Percentiles rank a stretch among this genome's conserved stretches.
Evolutionary conservation across 2,113 vertebrate genomes (phyloP).

Genomic region (Sceloporus undulatus): DNA sequence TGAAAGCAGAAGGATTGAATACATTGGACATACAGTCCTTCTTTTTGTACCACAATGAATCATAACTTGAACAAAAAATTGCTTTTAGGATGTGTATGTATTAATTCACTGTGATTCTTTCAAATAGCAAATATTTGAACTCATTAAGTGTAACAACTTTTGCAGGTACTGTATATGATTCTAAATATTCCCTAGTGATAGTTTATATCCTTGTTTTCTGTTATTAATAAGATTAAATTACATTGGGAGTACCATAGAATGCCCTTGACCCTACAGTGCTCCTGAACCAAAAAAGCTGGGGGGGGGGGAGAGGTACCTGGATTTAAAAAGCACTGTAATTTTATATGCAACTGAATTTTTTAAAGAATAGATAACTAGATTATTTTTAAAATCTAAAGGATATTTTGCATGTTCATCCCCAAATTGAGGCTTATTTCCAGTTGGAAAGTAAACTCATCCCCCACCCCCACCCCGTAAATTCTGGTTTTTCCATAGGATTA

Average conservation of each 20-base stretch:
- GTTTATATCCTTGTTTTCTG: conserved; percentile 60
- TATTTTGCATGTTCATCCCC: conserved; percentile 9
- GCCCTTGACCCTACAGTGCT: conserved; percentile 27
- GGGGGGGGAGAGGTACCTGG: conserved; percentile 12
- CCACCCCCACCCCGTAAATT: neutral
- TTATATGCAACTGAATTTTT: conserved; percentile 53
- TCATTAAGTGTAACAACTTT: conserved; percentile 45
- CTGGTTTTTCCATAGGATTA: conserved; percentile 4
- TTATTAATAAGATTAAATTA: conserved; percentile 56
- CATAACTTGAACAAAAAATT: conserved; percentile 58
- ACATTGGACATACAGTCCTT: neutral
- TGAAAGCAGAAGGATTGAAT: conserved; percentile 56
- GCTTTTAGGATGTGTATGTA: conserved; percentile 23
- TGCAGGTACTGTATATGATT: conserved; percentile 45
- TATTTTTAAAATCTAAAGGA: neutral
- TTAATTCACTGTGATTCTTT: conserved; percentile 58
- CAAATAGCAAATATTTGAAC: conserved; percentile 43
- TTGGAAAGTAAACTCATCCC: neutral
- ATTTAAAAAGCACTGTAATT: conserved; percentile 59
- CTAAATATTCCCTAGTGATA: conserved; percentile 50
- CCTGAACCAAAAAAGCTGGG: conserved; percentile 39
- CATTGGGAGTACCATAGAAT: conserved; percentile 37
- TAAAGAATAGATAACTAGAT: conserved; percentile 2
- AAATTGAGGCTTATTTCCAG: neutral
- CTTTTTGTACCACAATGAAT: conserved; percentile 51